Evolutionary conservation across 2,797 vertebrate genomes (phyloP).

Genomic region (Lindbergichthys nudifrons): DNA sequence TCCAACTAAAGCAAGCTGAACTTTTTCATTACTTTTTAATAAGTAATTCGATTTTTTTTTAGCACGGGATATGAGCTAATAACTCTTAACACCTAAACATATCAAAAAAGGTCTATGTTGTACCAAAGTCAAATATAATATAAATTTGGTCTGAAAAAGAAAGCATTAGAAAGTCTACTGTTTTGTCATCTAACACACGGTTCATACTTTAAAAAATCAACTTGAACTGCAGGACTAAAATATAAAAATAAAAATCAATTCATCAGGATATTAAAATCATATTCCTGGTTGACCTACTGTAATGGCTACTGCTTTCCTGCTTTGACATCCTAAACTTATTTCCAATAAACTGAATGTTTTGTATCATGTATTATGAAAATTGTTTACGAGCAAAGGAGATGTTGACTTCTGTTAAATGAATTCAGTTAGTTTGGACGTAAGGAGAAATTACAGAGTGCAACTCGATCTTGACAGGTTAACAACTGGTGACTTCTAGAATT

Average conservation of each 20-base stretch:
- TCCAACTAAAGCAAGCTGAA: neutral
- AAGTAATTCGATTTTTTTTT: conserved; percentile 14
- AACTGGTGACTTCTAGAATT: no score
- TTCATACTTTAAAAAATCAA: conserved; percentile 17
- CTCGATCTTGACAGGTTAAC: no score
- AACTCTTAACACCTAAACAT: conserved; percentile 48
- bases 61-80: conserved; percentile 42
- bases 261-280: conserved; percentile 4
- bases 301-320: neutral
- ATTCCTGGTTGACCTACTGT: neutral
- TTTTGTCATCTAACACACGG: neutral
- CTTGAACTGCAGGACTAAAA: neutral
- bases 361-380: neutral
- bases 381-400: neutral
- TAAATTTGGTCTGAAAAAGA: conserved; percentile 15
- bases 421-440: neutral
- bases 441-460: no score
- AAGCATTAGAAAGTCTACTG: conserved; percentile 1
- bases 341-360: neutral
- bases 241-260: neutral
- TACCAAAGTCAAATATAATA: conserved; percentile 46
- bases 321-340: neutral
- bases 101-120: conserved; percentile 26
- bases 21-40: conserved; percentile 35
- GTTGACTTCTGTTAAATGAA: neutral